phyloP scores from a whole-genome alignment of 1,140 invertebrate genomes.

The Zaprionus taronus region DNA sequence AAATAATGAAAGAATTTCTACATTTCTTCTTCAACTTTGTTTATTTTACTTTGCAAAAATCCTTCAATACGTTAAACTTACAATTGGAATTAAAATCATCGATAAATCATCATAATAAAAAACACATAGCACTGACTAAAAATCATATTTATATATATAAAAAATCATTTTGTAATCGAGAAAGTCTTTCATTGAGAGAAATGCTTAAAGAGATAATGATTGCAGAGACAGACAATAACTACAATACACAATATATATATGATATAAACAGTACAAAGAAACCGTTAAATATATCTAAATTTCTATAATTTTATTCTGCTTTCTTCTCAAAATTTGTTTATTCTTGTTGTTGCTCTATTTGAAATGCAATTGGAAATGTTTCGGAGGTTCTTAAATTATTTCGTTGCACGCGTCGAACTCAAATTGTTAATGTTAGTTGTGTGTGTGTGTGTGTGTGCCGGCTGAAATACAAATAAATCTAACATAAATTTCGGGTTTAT shows the following conservation, averaged over 20 bases:
- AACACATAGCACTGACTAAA: slow-evolving; percentile 51
- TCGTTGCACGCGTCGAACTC: slow-evolving; percentile 32
- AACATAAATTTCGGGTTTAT: slow-evolving; percentile 20
- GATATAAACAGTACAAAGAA: slow-evolving; percentile 59
- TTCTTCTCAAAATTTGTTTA: slow-evolving; percentile 17
- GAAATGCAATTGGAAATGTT: slow-evolving; percentile 72
- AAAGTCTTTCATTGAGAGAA: slow-evolving; percentile 42
- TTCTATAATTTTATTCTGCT: slow-evolving; percentile 31
- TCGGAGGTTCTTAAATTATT: slow-evolving; percentile 24
- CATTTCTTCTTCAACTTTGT: slow-evolving; percentile 58
- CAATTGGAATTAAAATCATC: slow-evolving; percentile 64
- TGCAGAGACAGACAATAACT: slow-evolving; percentile 57
- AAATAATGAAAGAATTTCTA: not conserved
- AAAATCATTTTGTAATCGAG: slow-evolving; percentile 31
- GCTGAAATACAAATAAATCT: not conserved
- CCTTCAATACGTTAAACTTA: slow-evolving; percentile 64
- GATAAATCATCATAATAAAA: slow-evolving; percentile 33
- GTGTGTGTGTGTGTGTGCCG: slow-evolving; percentile 6
- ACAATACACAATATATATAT: slow-evolving; percentile 24
- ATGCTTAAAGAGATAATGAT: slow-evolving; percentile 25
- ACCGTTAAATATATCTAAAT: slow-evolving; percentile 47
- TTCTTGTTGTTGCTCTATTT: slow-evolving; percentile 44
- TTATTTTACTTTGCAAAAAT: slow-evolving; percentile 72
- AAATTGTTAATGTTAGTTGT: slow-evolving; percentile 14
- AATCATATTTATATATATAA: slow-evolving; percentile 4